Conservation (phyloP, 2,888 invertebrate species). For the Melolontha melolontha region DNA sequence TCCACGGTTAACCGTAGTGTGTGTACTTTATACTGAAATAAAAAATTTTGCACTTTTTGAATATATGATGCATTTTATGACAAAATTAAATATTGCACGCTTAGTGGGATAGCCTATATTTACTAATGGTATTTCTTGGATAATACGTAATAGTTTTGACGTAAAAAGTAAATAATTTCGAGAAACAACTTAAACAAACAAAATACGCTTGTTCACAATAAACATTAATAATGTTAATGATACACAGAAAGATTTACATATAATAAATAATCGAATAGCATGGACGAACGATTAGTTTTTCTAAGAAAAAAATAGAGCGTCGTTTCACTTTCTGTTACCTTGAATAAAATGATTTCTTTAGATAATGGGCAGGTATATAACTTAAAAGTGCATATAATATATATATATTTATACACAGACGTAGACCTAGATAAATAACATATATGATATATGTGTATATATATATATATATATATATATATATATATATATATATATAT, state of each 20-base stretch:
- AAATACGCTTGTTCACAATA: too few species aligned
- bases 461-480: background rate
- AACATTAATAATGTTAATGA: background rate
- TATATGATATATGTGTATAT: background rate
- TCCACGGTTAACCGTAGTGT: too few species aligned
- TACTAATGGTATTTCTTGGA: too few species aligned
- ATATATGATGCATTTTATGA: too few species aligned
- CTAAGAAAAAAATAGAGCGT: slow-evolving; percentile 18
- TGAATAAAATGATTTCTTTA: slow-evolving; percentile 24
- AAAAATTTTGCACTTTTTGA: too few species aligned
- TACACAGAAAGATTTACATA: slow-evolving; percentile 3
- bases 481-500: background rate
- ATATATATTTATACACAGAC: background rate
- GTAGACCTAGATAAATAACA: slow-evolving; percentile 17
- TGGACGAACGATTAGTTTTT: slow-evolving; percentile 5
- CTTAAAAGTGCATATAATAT: too few species aligned
- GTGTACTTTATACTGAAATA: too few species aligned
- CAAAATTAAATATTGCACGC: too few species aligned
- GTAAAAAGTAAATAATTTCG: too few species aligned
- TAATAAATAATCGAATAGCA: slow-evolving; percentile 14
- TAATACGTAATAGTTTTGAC: too few species aligned
- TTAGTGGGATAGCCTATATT: too few species aligned
- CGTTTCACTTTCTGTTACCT: slow-evolving; percentile 26
- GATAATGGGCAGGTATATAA: slow-evolving; percentile 6
- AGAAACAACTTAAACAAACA: too few species aligned